A percentile compares a stretch with the other conserved stretches of the same genome.
These are phyloP conservation scores for Lasiurus borealis DNA, from an alignment of 2,113 vertebrate genomes.

Conservation along the genomic window DNA sequence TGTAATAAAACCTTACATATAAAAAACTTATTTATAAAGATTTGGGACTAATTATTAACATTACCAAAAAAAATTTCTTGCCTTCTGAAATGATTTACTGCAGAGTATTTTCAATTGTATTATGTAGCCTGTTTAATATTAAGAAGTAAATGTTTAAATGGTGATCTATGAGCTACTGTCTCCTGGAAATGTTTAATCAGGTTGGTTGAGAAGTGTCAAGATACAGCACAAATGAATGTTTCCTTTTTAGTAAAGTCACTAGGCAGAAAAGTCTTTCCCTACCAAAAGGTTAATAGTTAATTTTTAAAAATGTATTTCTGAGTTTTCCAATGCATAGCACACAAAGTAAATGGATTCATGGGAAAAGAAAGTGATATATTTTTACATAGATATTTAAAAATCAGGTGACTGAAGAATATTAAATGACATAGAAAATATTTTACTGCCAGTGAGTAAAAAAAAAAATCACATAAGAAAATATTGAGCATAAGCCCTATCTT, in stretches of 20 bases:
- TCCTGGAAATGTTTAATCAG: not conserved
- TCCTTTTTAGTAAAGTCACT: not conserved
- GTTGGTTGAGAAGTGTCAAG: not conserved
- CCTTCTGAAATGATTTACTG: constrained; percentile 22
- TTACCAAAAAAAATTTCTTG: not conserved
- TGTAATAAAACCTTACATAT: constrained; percentile 37
- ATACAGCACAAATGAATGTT: not conserved
- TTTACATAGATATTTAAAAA: not conserved
- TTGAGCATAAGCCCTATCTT: not conserved
- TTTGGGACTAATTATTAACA: not conserved
- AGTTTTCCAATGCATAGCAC: not conserved
- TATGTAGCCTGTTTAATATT: constrained; percentile 19
- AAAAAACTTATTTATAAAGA: constrained; percentile 32
- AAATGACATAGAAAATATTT: not conserved
- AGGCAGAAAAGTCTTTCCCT: not conserved
- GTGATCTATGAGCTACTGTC: not conserved
- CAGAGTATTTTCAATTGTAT: constrained; percentile 3
- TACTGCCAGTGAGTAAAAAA: not conserved
- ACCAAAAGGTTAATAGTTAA: not conserved
- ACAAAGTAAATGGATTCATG: not conserved
- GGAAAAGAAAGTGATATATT: not conserved
- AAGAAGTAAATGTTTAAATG: not conserved
- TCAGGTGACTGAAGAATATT: not conserved
- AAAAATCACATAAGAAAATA: not conserved
- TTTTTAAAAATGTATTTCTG: not conserved